Base-by-base conservation (phyloP, 2,888 invertebrate species). In the Noctua comes region DNA sequence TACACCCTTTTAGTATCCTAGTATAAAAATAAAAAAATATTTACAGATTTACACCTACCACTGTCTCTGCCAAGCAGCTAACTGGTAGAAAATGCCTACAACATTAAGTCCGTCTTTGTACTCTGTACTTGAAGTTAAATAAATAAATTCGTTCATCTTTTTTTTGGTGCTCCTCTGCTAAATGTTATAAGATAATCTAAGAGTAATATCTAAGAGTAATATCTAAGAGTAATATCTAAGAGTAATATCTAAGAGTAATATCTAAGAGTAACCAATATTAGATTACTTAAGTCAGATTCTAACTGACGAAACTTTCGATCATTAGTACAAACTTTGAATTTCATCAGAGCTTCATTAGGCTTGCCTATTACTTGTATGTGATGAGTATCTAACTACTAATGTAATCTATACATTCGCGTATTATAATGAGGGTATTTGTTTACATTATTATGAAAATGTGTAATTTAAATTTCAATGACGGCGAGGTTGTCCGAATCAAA, bases 291-390 rank as follows among this genome's bases (percentile, higher is more conserved):
- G 54, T 51, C n/a, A 21, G 31, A 69, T 59, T 36, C 5, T 27
- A 59, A 21, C 16, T 76, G n/a, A 18, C 8, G 57, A 81, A 82
- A 81, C 76, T 82, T 81, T 40, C 10, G 62, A 76, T 82, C 80
- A 66, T 81, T 76, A 81, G 80, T 68, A 21, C 43, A 73, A 82
- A 73, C 69, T 83, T 82, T 46, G 70, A 70, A 71, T 82, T 59
- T 62, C 70, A 76, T 68, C 31, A 68, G 18, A 11, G 46, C 18
- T 76, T 80, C 66, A 76, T 76, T 46, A 78, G 27, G 8, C 18
- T 18, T 43, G 24, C n/a, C 21, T 21, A 13, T n/a, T 57, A 59
- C n/a, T 75, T 46, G 6, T 31, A 13, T 51, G 21, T 68, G 24
- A 54, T 51, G 46, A 71, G 59, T 11, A 66, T 40, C n/a, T 59